Evolutionary conservation across 2,888 invertebrate genomes (phyloP).

Genomic region (Philereme transversata): DNA sequence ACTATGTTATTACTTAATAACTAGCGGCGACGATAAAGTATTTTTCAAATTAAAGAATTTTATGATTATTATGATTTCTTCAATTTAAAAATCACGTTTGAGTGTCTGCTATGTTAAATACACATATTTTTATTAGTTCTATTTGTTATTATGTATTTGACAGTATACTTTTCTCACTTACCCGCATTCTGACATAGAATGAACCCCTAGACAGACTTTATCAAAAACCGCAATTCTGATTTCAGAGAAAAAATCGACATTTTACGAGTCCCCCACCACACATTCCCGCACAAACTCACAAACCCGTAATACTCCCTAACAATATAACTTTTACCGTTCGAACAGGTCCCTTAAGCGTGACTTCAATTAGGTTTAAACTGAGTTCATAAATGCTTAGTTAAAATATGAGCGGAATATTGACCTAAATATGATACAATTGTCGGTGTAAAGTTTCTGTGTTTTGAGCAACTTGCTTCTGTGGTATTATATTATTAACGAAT

Average conservation of each 20-base stretch:
- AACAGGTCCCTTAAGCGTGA: constrained; percentile 17
- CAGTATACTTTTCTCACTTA: too few species aligned
- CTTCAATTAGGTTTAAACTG: constrained; percentile 22
- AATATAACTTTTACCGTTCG: constrained; percentile 21
- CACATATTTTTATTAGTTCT: too few species aligned
- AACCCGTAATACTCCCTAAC: constrained; percentile 18
- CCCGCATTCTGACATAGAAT: too few species aligned
- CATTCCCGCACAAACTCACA: constrained; percentile 11
- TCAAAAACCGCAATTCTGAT: too few species aligned
- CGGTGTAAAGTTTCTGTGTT: constrained; percentile 9
- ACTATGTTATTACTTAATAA: too few species aligned
- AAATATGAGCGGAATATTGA: constrained; percentile 20
- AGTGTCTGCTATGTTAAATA: too few species aligned
- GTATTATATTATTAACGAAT: background rate
- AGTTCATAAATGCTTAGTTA: constrained; percentile 20
- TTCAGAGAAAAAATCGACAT: constrained; percentile 1
- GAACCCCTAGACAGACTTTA: too few species aligned
- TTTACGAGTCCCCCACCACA: constrained; percentile 16
- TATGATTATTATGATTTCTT: too few species aligned
- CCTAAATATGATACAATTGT: constrained; percentile 16
- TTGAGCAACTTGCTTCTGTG: constrained; percentile 7
- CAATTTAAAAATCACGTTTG: too few species aligned
- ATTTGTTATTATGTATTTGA: too few species aligned
- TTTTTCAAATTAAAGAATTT: too few species aligned
- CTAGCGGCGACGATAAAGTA: too few species aligned